phyloP scores from a whole-genome alignment of 2,888 invertebrate species.

The Actias luna region DNA sequence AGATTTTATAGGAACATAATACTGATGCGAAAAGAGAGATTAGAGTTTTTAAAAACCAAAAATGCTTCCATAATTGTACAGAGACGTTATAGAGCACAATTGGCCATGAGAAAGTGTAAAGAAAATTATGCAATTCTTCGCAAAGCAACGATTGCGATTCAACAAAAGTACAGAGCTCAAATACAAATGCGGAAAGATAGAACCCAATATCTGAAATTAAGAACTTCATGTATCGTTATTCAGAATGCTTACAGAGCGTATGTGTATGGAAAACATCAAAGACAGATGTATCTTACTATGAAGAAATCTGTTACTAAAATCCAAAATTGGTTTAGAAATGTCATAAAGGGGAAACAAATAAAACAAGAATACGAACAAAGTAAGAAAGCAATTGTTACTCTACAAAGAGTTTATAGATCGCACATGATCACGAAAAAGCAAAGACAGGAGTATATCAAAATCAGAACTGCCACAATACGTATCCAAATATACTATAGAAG shows the following conservation, averaged over 20 bases:
- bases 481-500: constrained; percentile 61
- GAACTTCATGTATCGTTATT: constrained; percentile 49
- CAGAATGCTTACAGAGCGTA: constrained; percentile 67
- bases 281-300: constrained; percentile 46
- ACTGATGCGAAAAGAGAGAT: constrained; percentile 54
- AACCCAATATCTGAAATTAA: constrained; percentile 44
- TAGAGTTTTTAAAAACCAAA: constrained; percentile 34
- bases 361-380: constrained; percentile 45
- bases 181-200: constrained; percentile 53
- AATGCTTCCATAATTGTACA: constrained; percentile 53
- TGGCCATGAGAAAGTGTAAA: constrained; percentile 46
- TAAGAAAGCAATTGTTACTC: constrained; percentile 57
- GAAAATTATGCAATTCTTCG: constrained; percentile 44
- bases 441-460: constrained; percentile 52
- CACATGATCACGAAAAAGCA: constrained; percentile 51
- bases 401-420: constrained; percentile 71
- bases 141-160: constrained; percentile 57
- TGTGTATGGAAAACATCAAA: constrained; percentile 44
- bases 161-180: constrained; percentile 64
- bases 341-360: constrained; percentile 41
- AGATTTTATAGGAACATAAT: constrained; percentile 62
- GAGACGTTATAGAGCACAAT: constrained; percentile 54
- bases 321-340: constrained; percentile 71
- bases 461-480: constrained; percentile 54
- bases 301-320: constrained; percentile 59